Evolutionary conservation across 1,140 invertebrate genomes (phyloP).

Genomic region (Drosophila triauraria): DNA sequence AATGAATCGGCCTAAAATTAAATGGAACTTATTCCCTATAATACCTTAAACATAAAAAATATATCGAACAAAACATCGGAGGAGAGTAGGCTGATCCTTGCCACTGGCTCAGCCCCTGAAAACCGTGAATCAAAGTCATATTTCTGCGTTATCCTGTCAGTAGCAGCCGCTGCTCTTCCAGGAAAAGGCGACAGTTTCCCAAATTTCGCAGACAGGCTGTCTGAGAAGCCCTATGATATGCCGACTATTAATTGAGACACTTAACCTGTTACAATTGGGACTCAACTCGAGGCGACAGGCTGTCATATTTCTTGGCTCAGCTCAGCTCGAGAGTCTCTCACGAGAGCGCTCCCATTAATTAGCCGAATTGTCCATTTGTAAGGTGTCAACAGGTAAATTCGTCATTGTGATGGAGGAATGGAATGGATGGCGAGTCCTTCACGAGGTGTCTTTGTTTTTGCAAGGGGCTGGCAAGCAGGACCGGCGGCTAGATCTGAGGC

Average conservation of each 20-base stretch:
- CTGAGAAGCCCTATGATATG: constrained; percentile 5
- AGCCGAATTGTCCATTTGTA: constrained; percentile 72
- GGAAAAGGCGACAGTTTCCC: constrained; percentile 38
- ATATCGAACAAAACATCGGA: not conserved
- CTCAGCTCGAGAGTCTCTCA: constrained; percentile 9
- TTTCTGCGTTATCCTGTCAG: constrained; percentile 50
- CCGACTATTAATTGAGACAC: constrained; percentile 59
- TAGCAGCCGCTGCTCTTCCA: constrained; percentile 35
- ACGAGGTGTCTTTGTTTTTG: constrained; percentile 63
- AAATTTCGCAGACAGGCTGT: constrained; percentile 39
- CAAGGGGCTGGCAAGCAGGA: constrained; percentile 32
- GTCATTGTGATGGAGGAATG: constrained; percentile 59
- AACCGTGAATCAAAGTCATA: constrained; percentile 65
- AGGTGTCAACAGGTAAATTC: constrained; percentile 82
- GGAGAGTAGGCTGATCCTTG: not conserved
- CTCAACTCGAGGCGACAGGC: constrained; percentile 12
- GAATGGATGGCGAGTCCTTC: constrained; percentile 14
- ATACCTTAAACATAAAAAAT: not conserved
- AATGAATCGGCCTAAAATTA: not conserved
- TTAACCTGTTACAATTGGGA: constrained; percentile 74
- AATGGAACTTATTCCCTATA: not conserved
- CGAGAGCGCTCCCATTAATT: constrained; percentile 64
- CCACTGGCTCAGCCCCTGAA: constrained; percentile 8
- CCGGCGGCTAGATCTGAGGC: constrained; percentile 62
- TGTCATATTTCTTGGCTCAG: constrained; percentile 40